phyloP scores from a whole-genome alignment of 2,113 vertebrate genomes.

The Macquaria ambigua region DNA sequence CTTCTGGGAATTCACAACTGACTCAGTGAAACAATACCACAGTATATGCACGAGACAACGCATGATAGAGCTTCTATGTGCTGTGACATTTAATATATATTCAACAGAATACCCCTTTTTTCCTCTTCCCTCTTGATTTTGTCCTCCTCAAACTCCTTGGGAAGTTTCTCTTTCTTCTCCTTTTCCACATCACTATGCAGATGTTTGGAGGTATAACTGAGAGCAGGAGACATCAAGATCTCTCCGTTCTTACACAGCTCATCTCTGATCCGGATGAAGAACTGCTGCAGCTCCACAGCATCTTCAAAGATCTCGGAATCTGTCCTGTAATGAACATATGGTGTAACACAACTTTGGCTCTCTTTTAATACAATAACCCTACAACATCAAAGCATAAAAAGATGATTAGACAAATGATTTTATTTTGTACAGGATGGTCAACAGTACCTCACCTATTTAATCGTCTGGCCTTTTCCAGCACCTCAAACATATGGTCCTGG shows the following conservation, averaged over 20 bases:
- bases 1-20: constrained; percentile 86
- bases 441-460: constrained; percentile 90
- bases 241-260: constrained; percentile 99
- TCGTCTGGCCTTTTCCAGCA: constrained; percentile 94
- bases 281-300: constrained; percentile 97
- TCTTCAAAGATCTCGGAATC: constrained; percentile 99
- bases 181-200: constrained; percentile 97
- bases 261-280: constrained; percentile 97
- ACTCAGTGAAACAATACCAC: constrained; percentile 2
- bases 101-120: constrained; percentile 89
- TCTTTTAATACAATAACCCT: neutral
- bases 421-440: neutral
- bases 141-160: constrained; percentile 97
- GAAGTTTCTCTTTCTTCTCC: constrained; percentile 97
- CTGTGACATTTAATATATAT: neutral
- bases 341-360: neutral
- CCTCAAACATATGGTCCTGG: constrained; percentile 99
- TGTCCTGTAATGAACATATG: constrained; percentile 84
- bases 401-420: neutral
- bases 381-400: neutral
- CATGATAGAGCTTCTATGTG: neutral
- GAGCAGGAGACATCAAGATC: constrained; percentile 96
- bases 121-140: constrained; percentile 98
- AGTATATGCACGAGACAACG: neutral
- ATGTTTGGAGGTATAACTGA: constrained; percentile 97